Evolutionary conservation across 2,888 invertebrate genomes (phyloP), one percentile per base, ranked within the genome.

Genomic region (Sepioteuthis lessoniana): DNA sequence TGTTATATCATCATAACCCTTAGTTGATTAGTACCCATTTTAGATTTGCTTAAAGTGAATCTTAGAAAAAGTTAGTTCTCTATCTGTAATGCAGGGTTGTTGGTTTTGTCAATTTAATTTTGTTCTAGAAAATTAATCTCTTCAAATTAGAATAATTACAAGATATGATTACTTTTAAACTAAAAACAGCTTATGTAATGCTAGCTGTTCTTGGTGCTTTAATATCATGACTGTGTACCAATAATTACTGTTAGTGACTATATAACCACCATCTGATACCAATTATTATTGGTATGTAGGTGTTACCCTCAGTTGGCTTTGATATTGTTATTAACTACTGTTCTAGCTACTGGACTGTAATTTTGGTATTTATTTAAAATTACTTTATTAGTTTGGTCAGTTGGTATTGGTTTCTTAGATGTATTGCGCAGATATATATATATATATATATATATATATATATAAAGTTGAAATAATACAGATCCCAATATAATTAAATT

Each of bases 271-370:
- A 47, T 47, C 90, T 91, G 91, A 91, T 46, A 31, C 94, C 50
- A 38, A 92, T 93, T 93, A 42, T 38, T 42, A 90, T 93, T 60
- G 60, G 93, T 93, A 90, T 93, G 93, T 93, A 42, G 19, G 76
- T 76, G 93, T 76, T 42, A 76, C n/a, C n/a, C 16, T 76, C n/a
- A 16, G 3, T 76, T n/a, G 76, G n/a, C 76, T 55, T 55, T 76
- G 76, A 13, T 76, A n/a, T 76, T 60, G 31, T 60, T 60, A 60
- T 60, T 76, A 35, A n/a, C n/a, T 1, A n/a, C 76, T 76, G 4
- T 76, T 76, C 35, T 16, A 5, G n/a, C 35, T 16, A 76, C 35
- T 76, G 16, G n/a, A 76, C 76, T 16, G 76, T 76, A 76, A 35
- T 76, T n/a, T n/a, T n/a, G 35, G 76, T 76, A 76, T 8, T 60